Conservation (phyloP, 1,140 invertebrate species). For the Protaetia brevitarsis region DNA sequence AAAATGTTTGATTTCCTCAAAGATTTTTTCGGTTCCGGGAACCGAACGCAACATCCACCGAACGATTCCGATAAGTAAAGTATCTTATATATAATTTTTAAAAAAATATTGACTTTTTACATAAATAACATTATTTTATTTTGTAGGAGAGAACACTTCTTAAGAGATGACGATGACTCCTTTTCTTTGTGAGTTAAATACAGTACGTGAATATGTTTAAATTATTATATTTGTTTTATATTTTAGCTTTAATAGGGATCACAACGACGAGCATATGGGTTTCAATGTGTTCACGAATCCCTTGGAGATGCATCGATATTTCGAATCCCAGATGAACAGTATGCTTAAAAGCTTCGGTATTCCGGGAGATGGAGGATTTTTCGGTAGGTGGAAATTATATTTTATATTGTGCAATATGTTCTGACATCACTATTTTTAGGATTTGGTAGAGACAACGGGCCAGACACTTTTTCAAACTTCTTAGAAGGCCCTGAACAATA, state of each 20-base stretch:
- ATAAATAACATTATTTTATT: not conserved
- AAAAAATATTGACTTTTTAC: not conserved
- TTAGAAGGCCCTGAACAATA: slow-evolving; percentile 3
- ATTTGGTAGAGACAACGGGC: not conserved
- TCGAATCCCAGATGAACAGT: slow-evolving; percentile 50
- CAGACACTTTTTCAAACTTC: not conserved
- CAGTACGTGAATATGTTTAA: not conserved
- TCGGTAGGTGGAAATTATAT: slow-evolving; percentile 7
- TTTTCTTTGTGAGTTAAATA: not conserved
- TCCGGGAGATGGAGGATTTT: not conserved
- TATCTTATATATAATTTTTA: not conserved
- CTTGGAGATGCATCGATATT: slow-evolving; percentile 51
- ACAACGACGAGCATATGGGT: slow-evolving; percentile 5
- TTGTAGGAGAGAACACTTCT: not conserved
- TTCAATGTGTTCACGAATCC: slow-evolving; percentile 51
- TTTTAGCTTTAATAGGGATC: not conserved
- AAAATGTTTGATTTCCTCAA: not conserved
- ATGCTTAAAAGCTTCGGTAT: slow-evolving; percentile 43
- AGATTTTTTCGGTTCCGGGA: not conserved
- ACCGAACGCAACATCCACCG: not conserved
- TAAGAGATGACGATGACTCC: not conserved
- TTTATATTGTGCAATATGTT: not conserved
- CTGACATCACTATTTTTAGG: not conserved
- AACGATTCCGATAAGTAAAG: not conserved
- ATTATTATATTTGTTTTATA: not conserved